phyloP scores from a whole-genome alignment of 2,113 vertebrate genomes.

The Glaucidium brasilianum region DNA sequence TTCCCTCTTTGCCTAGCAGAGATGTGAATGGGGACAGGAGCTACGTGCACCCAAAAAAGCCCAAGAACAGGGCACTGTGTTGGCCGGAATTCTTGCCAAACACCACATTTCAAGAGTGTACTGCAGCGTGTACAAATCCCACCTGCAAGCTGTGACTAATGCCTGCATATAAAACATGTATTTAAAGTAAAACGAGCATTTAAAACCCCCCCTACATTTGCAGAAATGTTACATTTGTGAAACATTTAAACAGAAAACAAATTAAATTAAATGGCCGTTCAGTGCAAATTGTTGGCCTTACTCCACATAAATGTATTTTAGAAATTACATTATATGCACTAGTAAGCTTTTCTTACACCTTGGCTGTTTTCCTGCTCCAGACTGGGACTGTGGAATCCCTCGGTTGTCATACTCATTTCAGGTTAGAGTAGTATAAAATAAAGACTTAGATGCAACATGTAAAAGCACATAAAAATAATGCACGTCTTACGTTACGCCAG shows the following conservation, averaged over 20 bases:
- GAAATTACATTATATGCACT: background rate
- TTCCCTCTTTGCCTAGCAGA: background rate
- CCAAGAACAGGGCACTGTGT: too few relatives aligned
- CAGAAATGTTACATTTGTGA: background rate
- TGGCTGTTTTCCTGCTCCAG: background rate
- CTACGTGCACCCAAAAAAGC: too few relatives aligned
- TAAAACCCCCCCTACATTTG: background rate
- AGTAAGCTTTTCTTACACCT: background rate
- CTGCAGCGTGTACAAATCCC: background rate
- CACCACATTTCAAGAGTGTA: background rate
- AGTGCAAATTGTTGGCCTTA: background rate
- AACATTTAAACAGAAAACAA: background rate
- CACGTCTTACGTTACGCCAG: slow-evolving; percentile 90
- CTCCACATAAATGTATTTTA: background rate
- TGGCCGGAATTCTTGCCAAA: background rate
- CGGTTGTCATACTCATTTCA: background rate
- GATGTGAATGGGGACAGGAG: background rate
- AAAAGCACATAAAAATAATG: background rate
- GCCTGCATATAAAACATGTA: accelerated
- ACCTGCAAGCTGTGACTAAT: background rate
- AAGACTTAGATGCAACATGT: background rate
- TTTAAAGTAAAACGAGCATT: background rate
- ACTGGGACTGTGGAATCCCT: background rate
- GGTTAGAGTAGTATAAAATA: background rate
- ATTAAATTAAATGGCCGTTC: background rate